Conservation (phyloP, 2,797 vertebrate species). For the Allochrocebus solatus region DNA sequence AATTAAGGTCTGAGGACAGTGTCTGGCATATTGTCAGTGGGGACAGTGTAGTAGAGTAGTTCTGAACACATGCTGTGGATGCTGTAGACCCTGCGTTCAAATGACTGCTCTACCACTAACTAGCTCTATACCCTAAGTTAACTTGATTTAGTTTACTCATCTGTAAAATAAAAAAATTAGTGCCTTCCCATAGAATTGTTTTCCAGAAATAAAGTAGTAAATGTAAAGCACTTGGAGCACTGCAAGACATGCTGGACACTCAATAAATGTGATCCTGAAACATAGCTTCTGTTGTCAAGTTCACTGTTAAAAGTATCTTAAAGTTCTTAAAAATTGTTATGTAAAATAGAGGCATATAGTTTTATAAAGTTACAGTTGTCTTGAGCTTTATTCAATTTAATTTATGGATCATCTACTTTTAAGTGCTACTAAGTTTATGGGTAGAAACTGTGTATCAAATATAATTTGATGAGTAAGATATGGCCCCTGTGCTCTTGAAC, state of each 20-base stretch:
- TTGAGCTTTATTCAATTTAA: background rate
- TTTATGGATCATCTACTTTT: background rate
- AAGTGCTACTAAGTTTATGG: background rate
- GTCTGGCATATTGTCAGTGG: background rate
- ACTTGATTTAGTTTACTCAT: background rate
- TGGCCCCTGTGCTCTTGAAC: background rate
- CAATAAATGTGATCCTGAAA: background rate
- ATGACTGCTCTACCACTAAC: background rate
- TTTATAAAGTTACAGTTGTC: conserved; percentile 14
- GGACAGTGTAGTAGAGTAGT: background rate
- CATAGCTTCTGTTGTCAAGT: background rate
- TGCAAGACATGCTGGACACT: background rate
- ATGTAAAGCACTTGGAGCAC: background rate
- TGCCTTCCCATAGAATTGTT: background rate
- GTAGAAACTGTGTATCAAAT: too few species aligned
- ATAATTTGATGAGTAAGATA: background rate
- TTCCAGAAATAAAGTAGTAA: background rate
- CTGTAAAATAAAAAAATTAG: background rate
- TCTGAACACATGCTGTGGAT: background rate
- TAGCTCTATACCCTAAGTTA: background rate
- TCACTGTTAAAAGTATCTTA: background rate
- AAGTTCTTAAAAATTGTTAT: background rate
- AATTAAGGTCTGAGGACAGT: background rate
- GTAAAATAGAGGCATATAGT: background rate
- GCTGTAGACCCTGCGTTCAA: background rate